Evolutionary conservation across 2,113 vertebrate species (phyloP).

Genomic region (Eulemur rufifrons): DNA sequence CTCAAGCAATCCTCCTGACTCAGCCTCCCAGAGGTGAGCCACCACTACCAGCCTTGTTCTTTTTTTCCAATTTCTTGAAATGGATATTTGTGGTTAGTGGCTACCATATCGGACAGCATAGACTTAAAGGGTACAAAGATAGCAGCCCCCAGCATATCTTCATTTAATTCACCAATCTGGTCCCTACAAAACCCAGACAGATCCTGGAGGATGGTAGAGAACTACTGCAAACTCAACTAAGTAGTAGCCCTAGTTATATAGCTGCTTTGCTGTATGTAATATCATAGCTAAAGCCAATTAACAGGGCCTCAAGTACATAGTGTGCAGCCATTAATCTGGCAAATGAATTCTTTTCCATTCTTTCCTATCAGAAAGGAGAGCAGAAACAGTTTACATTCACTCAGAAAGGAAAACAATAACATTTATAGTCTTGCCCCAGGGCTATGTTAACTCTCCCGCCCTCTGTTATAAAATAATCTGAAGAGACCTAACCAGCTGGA

Average conservation of each 20-base stretch:
- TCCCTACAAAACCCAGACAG: neutral
- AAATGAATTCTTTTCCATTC: constrained; percentile 1
- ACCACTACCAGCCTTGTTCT: neutral
- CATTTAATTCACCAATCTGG: neutral
- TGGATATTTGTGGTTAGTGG: neutral
- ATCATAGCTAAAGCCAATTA: neutral
- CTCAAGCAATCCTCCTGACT: no score
- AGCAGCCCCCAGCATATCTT: neutral
- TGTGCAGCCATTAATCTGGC: neutral
- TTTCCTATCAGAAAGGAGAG: neutral
- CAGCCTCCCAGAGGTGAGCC: neutral
- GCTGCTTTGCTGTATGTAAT: neutral
- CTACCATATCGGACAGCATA: neutral
- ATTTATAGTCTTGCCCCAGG: neutral
- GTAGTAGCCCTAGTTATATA: neutral
- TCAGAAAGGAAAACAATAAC: neutral
- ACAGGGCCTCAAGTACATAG: neutral
- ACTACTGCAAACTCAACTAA: neutral
- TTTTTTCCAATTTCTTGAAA: neutral
- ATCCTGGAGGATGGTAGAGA: neutral
- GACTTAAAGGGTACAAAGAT: neutral
- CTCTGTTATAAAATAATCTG: neutral
- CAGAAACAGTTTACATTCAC: neutral
- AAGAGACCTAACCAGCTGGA: neutral
- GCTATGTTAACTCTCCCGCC: neutral